Base-by-base conservation (phyloP, 2,888 invertebrate species). In the Eupeodes luniger region DNA sequence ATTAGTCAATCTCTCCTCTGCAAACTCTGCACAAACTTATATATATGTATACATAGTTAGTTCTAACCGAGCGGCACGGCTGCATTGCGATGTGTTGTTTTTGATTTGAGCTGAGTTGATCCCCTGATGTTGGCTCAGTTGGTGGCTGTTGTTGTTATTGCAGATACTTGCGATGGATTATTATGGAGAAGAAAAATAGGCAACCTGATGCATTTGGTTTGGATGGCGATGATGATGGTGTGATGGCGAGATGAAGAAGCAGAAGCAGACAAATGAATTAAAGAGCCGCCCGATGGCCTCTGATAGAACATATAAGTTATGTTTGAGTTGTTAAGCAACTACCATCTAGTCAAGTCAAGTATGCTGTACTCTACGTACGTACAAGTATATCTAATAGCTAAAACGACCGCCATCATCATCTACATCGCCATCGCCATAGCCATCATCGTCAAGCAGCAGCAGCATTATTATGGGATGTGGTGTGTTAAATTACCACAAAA, bases 1-100 rank as follows among this genome's bases (percentile, higher is more conserved):
- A 85, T 89, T 89, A 89, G 88, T 89, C 85, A 89, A 85, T 89
- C 88, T 75, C 34, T 66, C 64, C 53, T 85, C 70, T 81, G 27
- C 1, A 47, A 47, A 11, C 40, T 47, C 7, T 12, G 10, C 3
- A 12, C 10, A 47, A 12, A 12, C 47, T 47, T 12, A 12, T 27
- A 27, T 27, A 27, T 27, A 27, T 27, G 5, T 40, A 1, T 5
- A 40, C 9, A 40, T 40, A 40, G 40, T 9, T 47, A 47, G 66
- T 66, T 66, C 66, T 66, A 66, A 47, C 66, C 11, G 6, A 5
- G 11, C 36, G 61, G 36, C 59, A 5, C n/a, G 61, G 36, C 9
- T 14, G 4, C 70, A 44, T 69, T 40, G 57, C 66, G 51, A 44
- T 75, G 81, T 62, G 74, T 44, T 62, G 61, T 74, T 67, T 74